A percentile compares a stretch with the other conserved stretches of the same genome.
Conservation (phyloP, 1,140 invertebrate species). For the Drosophila persimilis region DNA sequence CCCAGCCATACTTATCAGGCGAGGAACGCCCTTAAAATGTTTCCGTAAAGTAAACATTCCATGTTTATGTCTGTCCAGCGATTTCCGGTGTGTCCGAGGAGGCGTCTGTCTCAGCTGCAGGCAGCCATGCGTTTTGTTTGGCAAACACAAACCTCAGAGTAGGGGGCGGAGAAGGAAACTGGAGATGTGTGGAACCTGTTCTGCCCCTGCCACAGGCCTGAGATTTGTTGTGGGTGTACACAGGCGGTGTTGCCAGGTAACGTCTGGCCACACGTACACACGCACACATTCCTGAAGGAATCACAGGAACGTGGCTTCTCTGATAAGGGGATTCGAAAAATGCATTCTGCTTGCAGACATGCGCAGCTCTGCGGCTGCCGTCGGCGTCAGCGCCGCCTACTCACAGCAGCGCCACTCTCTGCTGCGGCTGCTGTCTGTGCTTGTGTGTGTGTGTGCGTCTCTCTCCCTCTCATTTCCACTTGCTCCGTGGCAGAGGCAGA, state of each 20-base stretch:
- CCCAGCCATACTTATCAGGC: constrained; percentile 24
- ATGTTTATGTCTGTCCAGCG: constrained; percentile 15
- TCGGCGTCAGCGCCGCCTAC: neutral
- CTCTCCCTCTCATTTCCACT: neutral
- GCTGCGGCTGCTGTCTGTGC: too few relatives aligned
- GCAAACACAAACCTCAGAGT: constrained; percentile 28
- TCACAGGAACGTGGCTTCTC: too few relatives aligned
- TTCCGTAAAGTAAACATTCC: constrained; percentile 20
- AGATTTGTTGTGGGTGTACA: constrained; percentile 52
- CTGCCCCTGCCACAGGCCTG: constrained; percentile 5
- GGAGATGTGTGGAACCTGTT: constrained; percentile 55
- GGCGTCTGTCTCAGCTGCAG: constrained; percentile 23
- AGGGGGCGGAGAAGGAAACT: constrained; percentile 19
- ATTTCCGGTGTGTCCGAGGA: constrained; percentile 48
- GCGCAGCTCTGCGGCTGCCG: constrained; percentile 14
- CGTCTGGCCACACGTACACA: too few relatives aligned
- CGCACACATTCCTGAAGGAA: too few relatives aligned
- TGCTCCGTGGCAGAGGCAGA: neutral
- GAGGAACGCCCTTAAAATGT: constrained; percentile 63
- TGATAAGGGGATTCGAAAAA: neutral
- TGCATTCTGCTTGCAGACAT: constrained; percentile 10
- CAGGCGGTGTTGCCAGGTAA: constrained; percentile 45
- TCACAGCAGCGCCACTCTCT: neutral
- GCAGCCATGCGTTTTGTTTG: constrained; percentile 57
- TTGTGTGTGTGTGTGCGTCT: neutral